A percentile compares a stretch with the other conserved stretches of the same genome.
phyloP scores from a whole-genome alignment of 2,797 vertebrate species.

The Chrosomus eos region DNA sequence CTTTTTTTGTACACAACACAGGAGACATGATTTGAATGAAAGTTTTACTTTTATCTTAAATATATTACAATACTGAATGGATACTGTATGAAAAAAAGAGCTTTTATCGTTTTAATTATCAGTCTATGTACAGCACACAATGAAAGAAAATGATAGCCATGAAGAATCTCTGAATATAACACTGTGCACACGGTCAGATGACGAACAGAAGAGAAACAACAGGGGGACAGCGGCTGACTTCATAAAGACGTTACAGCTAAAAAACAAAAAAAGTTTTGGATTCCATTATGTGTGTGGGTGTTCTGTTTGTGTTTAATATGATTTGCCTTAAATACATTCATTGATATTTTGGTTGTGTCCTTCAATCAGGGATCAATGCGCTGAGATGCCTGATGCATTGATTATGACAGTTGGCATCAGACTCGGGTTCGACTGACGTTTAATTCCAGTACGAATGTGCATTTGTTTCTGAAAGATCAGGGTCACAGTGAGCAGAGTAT shows the following conservation, averaged over 20 bases:
- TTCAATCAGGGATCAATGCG: constrained; percentile 2
- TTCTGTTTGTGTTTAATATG: neutral
- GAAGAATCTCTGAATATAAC: constrained; percentile 61
- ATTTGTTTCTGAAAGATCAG: constrained; percentile 20
- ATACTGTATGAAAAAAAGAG: constrained; percentile 73
- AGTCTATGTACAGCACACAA: constrained; percentile 79
- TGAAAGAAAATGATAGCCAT: constrained; percentile 65
- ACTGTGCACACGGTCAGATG: constrained; percentile 50
- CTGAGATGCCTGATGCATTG: constrained; percentile 15
- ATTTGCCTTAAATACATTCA: constrained; percentile 47
- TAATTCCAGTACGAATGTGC: neutral
- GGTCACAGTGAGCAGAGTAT: constrained; percentile 55
- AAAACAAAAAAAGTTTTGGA: neutral
- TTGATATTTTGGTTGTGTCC: constrained; percentile 25
- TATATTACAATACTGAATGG: constrained; percentile 88
- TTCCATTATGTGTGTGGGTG: neutral
- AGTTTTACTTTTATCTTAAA: constrained; percentile 89
- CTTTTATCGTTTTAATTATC: constrained; percentile 74
- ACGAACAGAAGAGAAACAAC: constrained; percentile 51
- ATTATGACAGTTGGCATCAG: neutral
- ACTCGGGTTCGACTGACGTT: neutral
- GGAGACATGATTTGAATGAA: constrained; percentile 73
- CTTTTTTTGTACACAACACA: constrained; percentile 26
- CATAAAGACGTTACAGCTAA: constrained; percentile 23
- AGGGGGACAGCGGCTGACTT: neutral